Evolutionary conservation across 2,113 vertebrate species (phyloP), one percentile per base, ranked within the genome.

Genomic region (Parotia lawesii): DNA sequence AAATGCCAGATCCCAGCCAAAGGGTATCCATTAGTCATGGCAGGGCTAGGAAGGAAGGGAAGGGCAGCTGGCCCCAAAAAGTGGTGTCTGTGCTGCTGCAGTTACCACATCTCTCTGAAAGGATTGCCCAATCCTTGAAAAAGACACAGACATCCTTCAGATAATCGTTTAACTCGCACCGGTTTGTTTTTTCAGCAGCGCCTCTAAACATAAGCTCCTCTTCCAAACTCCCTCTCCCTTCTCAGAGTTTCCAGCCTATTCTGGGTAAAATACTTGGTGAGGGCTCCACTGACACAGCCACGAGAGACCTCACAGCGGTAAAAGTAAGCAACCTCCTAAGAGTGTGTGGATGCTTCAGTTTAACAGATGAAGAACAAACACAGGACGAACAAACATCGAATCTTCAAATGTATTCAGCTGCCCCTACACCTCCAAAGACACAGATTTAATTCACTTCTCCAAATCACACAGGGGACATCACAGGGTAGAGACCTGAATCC

Each of bases 1-100:
- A 66, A 99, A 98, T 2, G 96, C 98, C 94, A 99, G 97, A 95
- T 98, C 65, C 98, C 98, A 90, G 99, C 98, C 90, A 99, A 98
- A 47, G 98, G 99, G 93, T 98, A 98, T 64, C 98, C 98, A 90
- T 94, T 81, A 97, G 87, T 97, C 96, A 96, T 53, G 87, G 93
- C 60, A 85, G 83, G 76, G 91, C 82, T 90, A 66, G 87, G 69
- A 94, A 95, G 93, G 93, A 96, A 93, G 89, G 94, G 95, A 76
- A 95, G 91, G 87, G 93, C 91, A 85, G 90, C 84, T 91, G 86
- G 94, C 91, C 96, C 84, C 57, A 78, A 75, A 35, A 84, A 64
- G 14, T 28, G 75, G 87, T 90, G 93, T 86, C 91, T 94, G 81
- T 22, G 48, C 87, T 94, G 78, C 90, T 94, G 60, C 85, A 56